These are phyloP conservation scores for Drosophila buzzatii DNA, from an alignment of 2,888 invertebrate species.

Conservation along the genomic window DNA sequence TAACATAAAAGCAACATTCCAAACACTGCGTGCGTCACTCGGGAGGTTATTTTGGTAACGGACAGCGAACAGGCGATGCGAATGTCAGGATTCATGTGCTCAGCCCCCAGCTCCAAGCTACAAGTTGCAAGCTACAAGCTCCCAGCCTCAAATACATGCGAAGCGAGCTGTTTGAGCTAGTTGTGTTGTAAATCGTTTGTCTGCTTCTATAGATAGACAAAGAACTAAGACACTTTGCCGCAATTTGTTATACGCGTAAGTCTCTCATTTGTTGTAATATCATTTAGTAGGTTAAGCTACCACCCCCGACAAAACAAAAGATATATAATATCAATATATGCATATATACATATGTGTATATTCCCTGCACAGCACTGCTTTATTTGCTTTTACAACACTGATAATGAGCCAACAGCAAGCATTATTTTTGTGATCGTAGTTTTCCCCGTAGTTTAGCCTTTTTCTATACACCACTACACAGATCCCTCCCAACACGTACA, in stretches of 20 bases:
- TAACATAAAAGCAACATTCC: slow-evolving; percentile 48
- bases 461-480: slow-evolving; percentile 19
- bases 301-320: slow-evolving; percentile 3
- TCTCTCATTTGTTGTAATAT: slow-evolving; percentile 68
- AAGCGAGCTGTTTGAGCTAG: slow-evolving; percentile 44
- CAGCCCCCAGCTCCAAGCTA: slow-evolving; percentile 29
- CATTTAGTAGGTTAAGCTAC: slow-evolving; percentile 66
- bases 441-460: slow-evolving; percentile 50
- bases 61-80: slow-evolving; percentile 61
- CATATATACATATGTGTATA: background rate
- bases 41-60: slow-evolving; percentile 72
- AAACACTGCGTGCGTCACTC: slow-evolving; percentile 32
- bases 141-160: slow-evolving; percentile 30
- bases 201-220: slow-evolving; percentile 68
- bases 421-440: slow-evolving; percentile 33
- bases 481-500: background rate
- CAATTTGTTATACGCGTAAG: slow-evolving; percentile 82
- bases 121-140: slow-evolving; percentile 35
- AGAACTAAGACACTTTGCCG: slow-evolving; percentile 79
- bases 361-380: slow-evolving; percentile 60
- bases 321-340: slow-evolving; percentile 7
- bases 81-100: slow-evolving; percentile 43
- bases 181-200: slow-evolving; percentile 68
- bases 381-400: slow-evolving; percentile 56
- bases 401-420: slow-evolving; percentile 29